phyloP scores from a whole-genome alignment of 2,797 vertebrate species.

The Argya squamiceps region DNA sequence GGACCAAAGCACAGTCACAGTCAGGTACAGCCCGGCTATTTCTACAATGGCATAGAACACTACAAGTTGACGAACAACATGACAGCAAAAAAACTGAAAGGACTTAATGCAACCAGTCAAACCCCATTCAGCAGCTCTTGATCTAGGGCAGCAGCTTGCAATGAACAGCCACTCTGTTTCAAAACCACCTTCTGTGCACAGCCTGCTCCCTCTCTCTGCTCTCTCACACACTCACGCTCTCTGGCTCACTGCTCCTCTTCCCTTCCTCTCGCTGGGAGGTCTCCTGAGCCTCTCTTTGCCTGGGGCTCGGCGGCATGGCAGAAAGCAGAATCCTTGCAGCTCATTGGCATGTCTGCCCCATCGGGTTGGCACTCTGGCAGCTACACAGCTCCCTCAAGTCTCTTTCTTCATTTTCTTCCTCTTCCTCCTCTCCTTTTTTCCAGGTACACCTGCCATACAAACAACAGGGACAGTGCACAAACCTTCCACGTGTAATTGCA shows the following conservation, averaged over 20 bases:
- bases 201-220: neutral
- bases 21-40: neutral
- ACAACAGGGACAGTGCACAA: neutral
- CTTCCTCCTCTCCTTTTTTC: constrained; percentile 66
- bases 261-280: neutral
- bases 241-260: constrained; percentile 13
- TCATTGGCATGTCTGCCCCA: constrained; percentile 10
- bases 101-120: constrained; percentile 14
- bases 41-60: neutral
- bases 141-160: neutral
- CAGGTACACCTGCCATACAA: constrained; percentile 9
- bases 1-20: neutral
- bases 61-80: neutral
- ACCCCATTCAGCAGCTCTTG: constrained; percentile 24
- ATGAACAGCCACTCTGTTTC: neutral
- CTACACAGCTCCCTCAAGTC: constrained; percentile 44
- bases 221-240: neutral
- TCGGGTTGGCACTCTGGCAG: neutral
- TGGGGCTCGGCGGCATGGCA: neutral
- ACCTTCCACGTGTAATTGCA: neutral
- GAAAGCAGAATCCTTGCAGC: constrained; percentile 57
- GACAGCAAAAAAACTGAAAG: constrained; percentile 34
- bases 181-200: neutral
- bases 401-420: constrained; percentile 66
- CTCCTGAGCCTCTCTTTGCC: neutral